Evolutionary conservation across 1,140 invertebrate species (phyloP), one percentile per base, ranked within the genome.

Genomic region (Trinorchestia longiramus): DNA sequence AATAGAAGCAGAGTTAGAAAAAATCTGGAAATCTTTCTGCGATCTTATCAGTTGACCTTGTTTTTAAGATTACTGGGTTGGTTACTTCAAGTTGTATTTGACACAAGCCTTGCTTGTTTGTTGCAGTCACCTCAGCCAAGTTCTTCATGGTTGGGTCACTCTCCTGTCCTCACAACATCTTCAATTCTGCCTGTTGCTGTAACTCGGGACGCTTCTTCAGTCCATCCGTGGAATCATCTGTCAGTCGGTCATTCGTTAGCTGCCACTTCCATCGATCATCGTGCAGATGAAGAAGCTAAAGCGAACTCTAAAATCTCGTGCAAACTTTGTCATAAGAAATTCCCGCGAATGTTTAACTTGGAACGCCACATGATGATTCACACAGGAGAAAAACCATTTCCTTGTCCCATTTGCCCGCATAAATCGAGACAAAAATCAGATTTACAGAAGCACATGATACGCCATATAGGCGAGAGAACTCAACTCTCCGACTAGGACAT

Each of bases 341-440:
- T 96, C 43, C 44, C 87, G 3, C 95, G 95, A 44, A 62, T 91
- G 44, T 96, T 96, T 41, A 96, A 96, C 88, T 87, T 96, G 41
- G 95, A 96, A 44, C 87, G 95, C 6, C 95, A 96, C 43, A 91
- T 57, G 45, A 87, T 96, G 62, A 96, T 90, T 8, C 95, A 96
- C 87, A 96, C 95, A 0, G 95, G 87, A 88, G 43, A 62, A 53
- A 96, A 96, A 40, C 95, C 95, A 43, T 96, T 96, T 44, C 43
- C 95, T 90, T 96, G 95, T 91, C 87, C 47, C 17, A 91, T 96
- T 53, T 96, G 95, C 43, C 95, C 87, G 11, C 90, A 96, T 53
- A 88, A 92, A 41, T 88, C 95, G 42, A 88, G 95, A 57, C 95
- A 96, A 90, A 96, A 96, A 45, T 88, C 95, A 0, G 95, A 96